Base-by-base conservation (phyloP, 2,113 vertebrate genomes). In the Notechis scutatus region DNA sequence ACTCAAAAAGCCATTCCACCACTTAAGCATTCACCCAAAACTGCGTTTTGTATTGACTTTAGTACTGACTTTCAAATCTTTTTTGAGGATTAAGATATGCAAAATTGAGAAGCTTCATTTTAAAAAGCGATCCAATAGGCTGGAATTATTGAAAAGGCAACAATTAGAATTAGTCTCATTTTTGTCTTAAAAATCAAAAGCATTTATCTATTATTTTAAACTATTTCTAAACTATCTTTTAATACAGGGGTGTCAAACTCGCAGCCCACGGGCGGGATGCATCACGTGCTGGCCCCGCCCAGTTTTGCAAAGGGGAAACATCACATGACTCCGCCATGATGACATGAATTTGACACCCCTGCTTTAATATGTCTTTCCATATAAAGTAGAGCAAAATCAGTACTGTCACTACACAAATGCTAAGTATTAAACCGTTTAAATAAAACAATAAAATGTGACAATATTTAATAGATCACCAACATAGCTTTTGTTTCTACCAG, bases 1-100 rank as follows among this genome's bases (percentile, higher is more conserved):
- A 3, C 42, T 59, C 34, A 18, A 14, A 21, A 54, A 14, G 39
- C 2, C 9, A 57, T 61, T 14, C n/a, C 0, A 0, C 0, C 15
- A 6, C 0, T 39, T 2, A 26, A 74, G 94, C 56, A 1, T 45
- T 47, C 87, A 9, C 42, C 5, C 0, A 23, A 57, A 90, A 23
- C 87, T 34, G 45, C 1, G 3, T 42, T 57, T 34, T n/a, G 20
- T 15, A 21, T 52, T 54, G 24, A 26, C 12, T 20, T 5, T 11
- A 39, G 7, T 61, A 45, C 45, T 89, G 69, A 93, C 69, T 93
- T 85, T 20, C 39, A 86, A 90, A 93, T 93, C 88, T 90, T 90
- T 89, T 52, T 56, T 52, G 11, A 59, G 88, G 88, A 93, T 93
- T 93, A 86, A 90, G 56, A 64, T 69, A 7, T 23, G 2, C 23